phyloP scores from a whole-genome alignment of 2,113 vertebrate species.

The Heterotilapia buettikoferi region DNA sequence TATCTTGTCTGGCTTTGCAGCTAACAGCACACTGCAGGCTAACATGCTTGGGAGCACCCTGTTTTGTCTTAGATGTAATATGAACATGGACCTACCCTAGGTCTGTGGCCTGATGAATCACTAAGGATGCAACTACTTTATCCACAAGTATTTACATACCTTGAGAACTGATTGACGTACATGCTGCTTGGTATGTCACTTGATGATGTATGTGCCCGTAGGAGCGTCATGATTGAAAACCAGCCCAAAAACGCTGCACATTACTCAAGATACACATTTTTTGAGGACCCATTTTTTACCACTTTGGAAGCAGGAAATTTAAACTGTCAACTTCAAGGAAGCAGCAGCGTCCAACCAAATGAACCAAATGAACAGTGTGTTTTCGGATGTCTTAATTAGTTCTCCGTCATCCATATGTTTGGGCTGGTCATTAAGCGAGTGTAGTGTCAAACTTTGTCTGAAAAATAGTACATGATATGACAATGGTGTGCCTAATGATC shows the following conservation, averaged over 20 bases:
- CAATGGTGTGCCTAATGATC: constrained; percentile 14
- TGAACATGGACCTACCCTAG: background rate
- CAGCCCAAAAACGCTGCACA: background rate
- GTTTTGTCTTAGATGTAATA: background rate
- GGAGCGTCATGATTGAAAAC: background rate
- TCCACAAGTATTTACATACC: background rate
- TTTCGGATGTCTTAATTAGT: constrained; percentile 15
- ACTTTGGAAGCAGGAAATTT: background rate
- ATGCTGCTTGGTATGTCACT: background rate
- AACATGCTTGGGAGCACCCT: too few species aligned
- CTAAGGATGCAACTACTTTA: background rate
- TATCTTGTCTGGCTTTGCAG: background rate
- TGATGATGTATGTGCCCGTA: background rate
- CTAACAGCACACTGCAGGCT: background rate
- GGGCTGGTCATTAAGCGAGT: background rate
- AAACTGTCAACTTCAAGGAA: background rate
- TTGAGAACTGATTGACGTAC: background rate
- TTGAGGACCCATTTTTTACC: background rate
- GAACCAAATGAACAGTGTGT: background rate
- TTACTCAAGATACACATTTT: background rate
- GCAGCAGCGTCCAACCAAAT: background rate
- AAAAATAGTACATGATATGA: background rate
- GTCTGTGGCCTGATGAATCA: background rate
- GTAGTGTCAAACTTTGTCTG: background rate
- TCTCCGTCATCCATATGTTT: constrained; percentile 2